Conservation (phyloP, 2,113 vertebrate genomes). For the Pteropus alecto region DNA sequence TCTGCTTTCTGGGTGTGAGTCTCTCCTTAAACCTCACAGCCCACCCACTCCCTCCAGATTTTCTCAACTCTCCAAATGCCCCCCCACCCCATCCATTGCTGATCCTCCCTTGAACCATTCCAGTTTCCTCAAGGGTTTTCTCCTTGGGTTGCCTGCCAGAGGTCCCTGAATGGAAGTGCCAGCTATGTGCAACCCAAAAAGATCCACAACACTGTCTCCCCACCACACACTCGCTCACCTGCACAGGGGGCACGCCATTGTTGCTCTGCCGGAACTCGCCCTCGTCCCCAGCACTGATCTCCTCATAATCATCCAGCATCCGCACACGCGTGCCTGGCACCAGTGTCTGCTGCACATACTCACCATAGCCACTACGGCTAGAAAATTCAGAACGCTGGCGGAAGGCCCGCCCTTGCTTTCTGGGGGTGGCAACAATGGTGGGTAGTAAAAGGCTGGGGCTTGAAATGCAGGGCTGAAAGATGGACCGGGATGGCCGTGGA, state of each 20-base stretch:
- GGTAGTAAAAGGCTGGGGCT: slow-evolving; percentile 55
- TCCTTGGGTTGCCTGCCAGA: neutral
- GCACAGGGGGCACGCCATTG: slow-evolving; percentile 89
- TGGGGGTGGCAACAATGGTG: slow-evolving; percentile 45
- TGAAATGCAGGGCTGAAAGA: slow-evolving; percentile 89
- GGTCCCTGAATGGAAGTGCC: neutral
- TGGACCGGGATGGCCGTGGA: slow-evolving; percentile 82
- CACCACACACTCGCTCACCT: slow-evolving; percentile 66
- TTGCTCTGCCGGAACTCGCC: slow-evolving; percentile 95
- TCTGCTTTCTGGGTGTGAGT: neutral
- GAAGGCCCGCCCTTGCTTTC: slow-evolving; percentile 84
- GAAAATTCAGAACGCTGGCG: slow-evolving; percentile 88
- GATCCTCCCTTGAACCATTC: neutral
- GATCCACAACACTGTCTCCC: too few species aligned
- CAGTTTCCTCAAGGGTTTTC: neutral
- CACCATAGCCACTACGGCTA: slow-evolving; percentile 89
- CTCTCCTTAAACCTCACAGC: neutral
- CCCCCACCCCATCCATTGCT: neutral
- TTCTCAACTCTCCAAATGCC: neutral
- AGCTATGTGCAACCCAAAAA: neutral
- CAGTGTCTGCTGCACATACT: slow-evolving; percentile 91
- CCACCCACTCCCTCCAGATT: neutral
- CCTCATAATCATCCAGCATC: slow-evolving; percentile 95
- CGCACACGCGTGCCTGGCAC: slow-evolving; percentile 91
- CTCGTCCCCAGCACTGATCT: slow-evolving; percentile 90